Evolutionary conservation across 2,888 invertebrate species (phyloP).

Genomic region (Melanophora roralis): DNA sequence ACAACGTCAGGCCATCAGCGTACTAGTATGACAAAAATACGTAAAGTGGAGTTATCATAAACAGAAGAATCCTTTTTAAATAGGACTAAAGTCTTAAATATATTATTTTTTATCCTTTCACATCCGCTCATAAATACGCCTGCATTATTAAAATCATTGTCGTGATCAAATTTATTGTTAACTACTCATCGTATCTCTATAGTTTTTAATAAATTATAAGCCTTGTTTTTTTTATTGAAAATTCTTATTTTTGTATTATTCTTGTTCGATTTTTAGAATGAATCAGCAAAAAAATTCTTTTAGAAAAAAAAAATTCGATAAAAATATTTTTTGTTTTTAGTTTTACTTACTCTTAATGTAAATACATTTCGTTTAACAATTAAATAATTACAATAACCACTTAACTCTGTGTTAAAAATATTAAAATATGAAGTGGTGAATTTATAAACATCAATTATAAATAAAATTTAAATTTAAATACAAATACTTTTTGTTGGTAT

Average conservation of each 20-base stretch:
- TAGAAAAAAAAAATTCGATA: conserved; percentile 18
- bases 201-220: conserved; percentile 42
- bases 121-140: conserved; percentile 4
- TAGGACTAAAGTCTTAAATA: conserved; percentile 4
- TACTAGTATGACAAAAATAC: conserved; percentile 66
- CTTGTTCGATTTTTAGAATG: conserved; percentile 33
- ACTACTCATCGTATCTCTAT: conserved; percentile 21
- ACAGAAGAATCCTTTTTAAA: background rate
- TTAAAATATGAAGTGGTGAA: conserved; percentile 20
- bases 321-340: conserved; percentile 14
- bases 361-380: too few species aligned
- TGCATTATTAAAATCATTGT: conserved; percentile 6
- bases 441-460: conserved; percentile 42
- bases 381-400: conserved; percentile 23
- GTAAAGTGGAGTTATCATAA: conserved; percentile 68
- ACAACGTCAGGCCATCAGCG: conserved; percentile 37
- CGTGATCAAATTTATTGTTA: conserved; percentile 18
- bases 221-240: conserved; percentile 26
- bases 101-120: conserved; percentile 3
- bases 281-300: conserved; percentile 17
- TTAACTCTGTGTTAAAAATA: conserved; percentile 42
- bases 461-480: conserved; percentile 36
- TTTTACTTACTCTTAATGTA: conserved; percentile 1
- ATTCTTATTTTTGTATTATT: conserved; percentile 15
- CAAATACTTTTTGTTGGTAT: background rate